Evolutionary conservation across 1,140 invertebrate genomes (phyloP).

Genomic region (Sogatella furcifera): DNA sequence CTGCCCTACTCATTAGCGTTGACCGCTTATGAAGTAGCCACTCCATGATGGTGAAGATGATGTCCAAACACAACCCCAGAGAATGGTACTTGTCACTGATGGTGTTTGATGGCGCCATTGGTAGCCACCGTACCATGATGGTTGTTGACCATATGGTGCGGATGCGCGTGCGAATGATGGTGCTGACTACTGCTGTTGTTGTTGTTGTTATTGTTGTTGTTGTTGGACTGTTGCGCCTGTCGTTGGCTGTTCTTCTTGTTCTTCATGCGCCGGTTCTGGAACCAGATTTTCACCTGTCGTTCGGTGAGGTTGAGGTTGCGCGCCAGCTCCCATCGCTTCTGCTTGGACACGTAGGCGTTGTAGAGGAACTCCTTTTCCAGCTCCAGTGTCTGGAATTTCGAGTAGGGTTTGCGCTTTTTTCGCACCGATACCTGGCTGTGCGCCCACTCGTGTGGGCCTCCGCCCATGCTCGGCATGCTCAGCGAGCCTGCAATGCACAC

Average conservation of each 20-base stretch:
- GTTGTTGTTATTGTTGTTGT: slow-evolving; percentile 66
- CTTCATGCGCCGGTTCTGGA: slow-evolving; percentile 98
- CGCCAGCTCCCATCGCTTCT: slow-evolving; percentile 93
- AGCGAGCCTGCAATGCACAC: slow-evolving; percentile 45
- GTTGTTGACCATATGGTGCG: slow-evolving; percentile 44
- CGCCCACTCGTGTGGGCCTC: slow-evolving; percentile 78
- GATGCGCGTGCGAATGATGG: slow-evolving; percentile 47
- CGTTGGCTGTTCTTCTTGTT: slow-evolving; percentile 95
- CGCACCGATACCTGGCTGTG: slow-evolving; percentile 75
- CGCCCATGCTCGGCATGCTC: slow-evolving; percentile 44
- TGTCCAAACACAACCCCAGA: slow-evolving; percentile 60
- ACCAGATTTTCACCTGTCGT: slow-evolving; percentile 89
- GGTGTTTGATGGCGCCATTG: slow-evolving; percentile 63
- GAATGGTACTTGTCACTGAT: slow-evolving; percentile 79
- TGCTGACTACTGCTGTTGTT: slow-evolving; percentile 33
- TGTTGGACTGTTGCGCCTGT: slow-evolving; percentile 62
- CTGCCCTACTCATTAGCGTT: background rate
- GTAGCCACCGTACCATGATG: slow-evolving; percentile 47
- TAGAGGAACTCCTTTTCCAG: slow-evolving; percentile 95
- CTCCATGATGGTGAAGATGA: slow-evolving; percentile 25
- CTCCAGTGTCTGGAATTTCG: slow-evolving; percentile 91
- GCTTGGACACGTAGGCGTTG: slow-evolving; percentile 94
- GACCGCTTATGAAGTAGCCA: slow-evolving; percentile 16
- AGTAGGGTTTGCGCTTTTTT: slow-evolving; percentile 96
- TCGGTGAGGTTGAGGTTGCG: slow-evolving; percentile 87